Evolutionary conservation across 2,888 invertebrate genomes (phyloP).

Genomic region (Phytoseiulus persimilis): DNA sequence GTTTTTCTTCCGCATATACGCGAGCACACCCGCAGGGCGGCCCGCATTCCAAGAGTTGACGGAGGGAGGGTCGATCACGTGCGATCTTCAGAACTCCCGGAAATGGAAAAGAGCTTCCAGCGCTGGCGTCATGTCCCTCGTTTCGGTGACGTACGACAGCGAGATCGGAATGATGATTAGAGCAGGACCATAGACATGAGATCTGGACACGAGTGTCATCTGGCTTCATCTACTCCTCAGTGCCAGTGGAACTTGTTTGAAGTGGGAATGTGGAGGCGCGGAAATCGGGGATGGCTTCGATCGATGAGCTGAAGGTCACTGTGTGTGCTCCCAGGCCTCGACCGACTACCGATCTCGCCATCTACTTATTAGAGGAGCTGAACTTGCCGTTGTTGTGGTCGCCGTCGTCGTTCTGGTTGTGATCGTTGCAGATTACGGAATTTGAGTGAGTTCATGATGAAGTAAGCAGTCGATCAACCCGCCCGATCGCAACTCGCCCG

Average conservation of each 20-base stretch:
- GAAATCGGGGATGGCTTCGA: not conserved
- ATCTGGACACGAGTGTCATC: not conserved
- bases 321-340: not conserved
- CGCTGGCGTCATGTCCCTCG: not conserved
- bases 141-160: not conserved
- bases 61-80: not conserved
- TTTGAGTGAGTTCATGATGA: not conserved
- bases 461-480: not conserved
- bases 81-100: not conserved
- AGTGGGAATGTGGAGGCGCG: not conserved
- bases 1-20: too few relatives aligned
- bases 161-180: not conserved
- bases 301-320: not conserved
- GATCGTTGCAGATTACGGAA: not conserved
- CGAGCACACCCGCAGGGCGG: not conserved
- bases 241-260: not conserved
- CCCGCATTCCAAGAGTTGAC: not conserved
- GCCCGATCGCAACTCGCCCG: not conserved
- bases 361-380: too few relatives aligned
- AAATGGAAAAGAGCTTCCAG: not conserved
- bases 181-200: not conserved
- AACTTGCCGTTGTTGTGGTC: too few relatives aligned
- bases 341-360: not conserved
- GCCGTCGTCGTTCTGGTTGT: not conserved
- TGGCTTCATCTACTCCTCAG: not conserved